Evolutionary conservation across 2,113 vertebrate species (phyloP).

Genomic region (Cromileptes altivelis): DNA sequence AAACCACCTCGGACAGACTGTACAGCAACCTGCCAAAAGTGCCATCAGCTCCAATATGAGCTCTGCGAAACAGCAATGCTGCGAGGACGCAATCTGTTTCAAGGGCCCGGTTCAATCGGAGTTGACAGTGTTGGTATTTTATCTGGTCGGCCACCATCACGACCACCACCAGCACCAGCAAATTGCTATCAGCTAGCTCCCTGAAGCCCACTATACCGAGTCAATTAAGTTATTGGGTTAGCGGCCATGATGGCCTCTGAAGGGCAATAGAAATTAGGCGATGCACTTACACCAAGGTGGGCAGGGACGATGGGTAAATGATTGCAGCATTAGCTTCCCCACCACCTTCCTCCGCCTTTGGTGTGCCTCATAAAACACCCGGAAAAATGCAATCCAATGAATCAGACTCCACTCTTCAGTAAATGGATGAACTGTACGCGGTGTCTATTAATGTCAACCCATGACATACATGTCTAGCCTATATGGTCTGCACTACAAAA

Average conservation of each 20-base stretch:
- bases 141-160: constrained; percentile 33
- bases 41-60: constrained; percentile 57
- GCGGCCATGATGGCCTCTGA: constrained; percentile 73
- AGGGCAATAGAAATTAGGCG: constrained; percentile 80
- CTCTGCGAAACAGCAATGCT: constrained; percentile 30
- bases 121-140: constrained; percentile 67
- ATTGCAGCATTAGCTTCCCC: constrained; percentile 65
- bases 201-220: constrained; percentile 56
- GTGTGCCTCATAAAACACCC: constrained; percentile 58
- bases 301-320: constrained; percentile 67
- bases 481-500: not conserved
- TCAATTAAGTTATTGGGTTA: constrained; percentile 82
- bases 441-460: constrained; percentile 72
- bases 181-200: constrained; percentile 64
- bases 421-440: constrained; percentile 43
- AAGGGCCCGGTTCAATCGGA: constrained; percentile 62
- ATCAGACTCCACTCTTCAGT: constrained; percentile 32
- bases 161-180: constrained; percentile 32
- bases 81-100: constrained; percentile 67
- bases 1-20: constrained; percentile 42
- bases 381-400: constrained; percentile 54
- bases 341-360: constrained; percentile 45
- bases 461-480: constrained; percentile 45
- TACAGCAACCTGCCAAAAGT: constrained; percentile 54
- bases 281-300: constrained; percentile 70